These are phyloP conservation scores for Amphipoea oculea DNA, from an alignment of 2,888 invertebrate species.

Conservation along the genomic window DNA sequence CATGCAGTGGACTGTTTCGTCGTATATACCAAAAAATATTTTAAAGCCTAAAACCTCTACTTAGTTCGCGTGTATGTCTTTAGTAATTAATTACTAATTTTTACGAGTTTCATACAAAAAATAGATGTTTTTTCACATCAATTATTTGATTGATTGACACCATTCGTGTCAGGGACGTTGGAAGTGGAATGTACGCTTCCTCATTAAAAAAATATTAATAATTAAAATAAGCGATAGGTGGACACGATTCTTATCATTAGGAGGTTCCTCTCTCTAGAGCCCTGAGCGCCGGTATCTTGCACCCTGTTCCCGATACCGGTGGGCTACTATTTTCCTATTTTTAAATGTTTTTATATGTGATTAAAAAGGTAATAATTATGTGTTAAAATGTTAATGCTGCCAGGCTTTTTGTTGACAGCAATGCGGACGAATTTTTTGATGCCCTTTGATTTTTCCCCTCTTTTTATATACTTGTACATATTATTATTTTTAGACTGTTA, in stretches of 20 bases:
- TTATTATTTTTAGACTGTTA: too few species aligned
- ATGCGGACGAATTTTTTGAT: too few species aligned
- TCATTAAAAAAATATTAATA: not conserved
- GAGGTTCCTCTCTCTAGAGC: not conserved
- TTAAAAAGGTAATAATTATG: too few species aligned
- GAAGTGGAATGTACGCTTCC: constrained; percentile 8
- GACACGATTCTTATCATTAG: not conserved
- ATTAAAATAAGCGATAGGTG: too few species aligned
- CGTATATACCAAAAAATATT: not conserved
- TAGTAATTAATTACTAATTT: constrained; percentile 4
- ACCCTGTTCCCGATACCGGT: not conserved
- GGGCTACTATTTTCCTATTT: not conserved
- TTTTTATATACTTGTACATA: too few species aligned
- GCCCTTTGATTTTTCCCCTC: too few species aligned
- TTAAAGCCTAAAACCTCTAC: not conserved
- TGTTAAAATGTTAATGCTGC: too few species aligned
- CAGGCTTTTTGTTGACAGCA: too few species aligned
- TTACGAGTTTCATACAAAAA: constrained; percentile 19
- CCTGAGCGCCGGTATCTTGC: too few species aligned
- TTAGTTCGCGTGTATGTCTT: constrained; percentile 1
- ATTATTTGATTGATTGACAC: constrained; percentile 23
- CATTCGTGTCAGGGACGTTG: constrained; percentile 20
- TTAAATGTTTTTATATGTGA: too few species aligned
- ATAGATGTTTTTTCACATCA: not conserved
- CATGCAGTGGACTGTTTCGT: too few species aligned